Conservation (phyloP, 2,113 vertebrate species). For the Corapipo altera region DNA sequence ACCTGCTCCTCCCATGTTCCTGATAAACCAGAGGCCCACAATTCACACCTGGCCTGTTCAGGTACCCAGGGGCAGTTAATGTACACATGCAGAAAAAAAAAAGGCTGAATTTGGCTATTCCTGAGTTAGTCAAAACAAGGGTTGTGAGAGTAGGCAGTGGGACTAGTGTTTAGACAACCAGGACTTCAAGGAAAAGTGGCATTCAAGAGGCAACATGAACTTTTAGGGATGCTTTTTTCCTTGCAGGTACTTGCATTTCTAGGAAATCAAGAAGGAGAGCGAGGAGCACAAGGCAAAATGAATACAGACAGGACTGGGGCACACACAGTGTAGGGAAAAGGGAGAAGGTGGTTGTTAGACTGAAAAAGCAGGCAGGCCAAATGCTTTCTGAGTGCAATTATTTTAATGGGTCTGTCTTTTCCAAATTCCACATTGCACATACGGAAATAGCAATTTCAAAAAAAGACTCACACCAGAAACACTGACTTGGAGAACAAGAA, state of each 20-base stretch:
- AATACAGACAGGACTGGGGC: background rate
- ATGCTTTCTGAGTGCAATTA: background rate
- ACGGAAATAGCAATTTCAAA: background rate
- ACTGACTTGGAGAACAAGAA: background rate
- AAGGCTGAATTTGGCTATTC: background rate
- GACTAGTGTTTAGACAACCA: background rate
- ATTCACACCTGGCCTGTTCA: background rate
- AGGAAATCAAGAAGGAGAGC: background rate
- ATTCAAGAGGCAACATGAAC: background rate
- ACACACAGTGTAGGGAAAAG: background rate
- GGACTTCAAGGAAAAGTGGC: background rate
- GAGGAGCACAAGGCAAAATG: background rate
- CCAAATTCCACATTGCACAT: conserved; percentile 11
- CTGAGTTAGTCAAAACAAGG: background rate
- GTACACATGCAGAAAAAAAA: background rate
- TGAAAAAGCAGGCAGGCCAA: background rate
- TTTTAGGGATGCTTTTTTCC: background rate
- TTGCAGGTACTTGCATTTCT: background rate
- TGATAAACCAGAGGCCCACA: background rate
- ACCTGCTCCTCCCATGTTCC: background rate
- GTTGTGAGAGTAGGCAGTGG: fast-evolving
- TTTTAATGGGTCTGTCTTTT: conserved; percentile 50
- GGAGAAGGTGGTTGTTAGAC: background rate
- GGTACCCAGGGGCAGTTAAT: background rate
- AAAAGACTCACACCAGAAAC: conserved; percentile 1